Evolutionary conservation across 2,888 invertebrate genomes (phyloP), one percentile per base, ranked within the genome.

Genomic region (Oithona nana): DNA sequence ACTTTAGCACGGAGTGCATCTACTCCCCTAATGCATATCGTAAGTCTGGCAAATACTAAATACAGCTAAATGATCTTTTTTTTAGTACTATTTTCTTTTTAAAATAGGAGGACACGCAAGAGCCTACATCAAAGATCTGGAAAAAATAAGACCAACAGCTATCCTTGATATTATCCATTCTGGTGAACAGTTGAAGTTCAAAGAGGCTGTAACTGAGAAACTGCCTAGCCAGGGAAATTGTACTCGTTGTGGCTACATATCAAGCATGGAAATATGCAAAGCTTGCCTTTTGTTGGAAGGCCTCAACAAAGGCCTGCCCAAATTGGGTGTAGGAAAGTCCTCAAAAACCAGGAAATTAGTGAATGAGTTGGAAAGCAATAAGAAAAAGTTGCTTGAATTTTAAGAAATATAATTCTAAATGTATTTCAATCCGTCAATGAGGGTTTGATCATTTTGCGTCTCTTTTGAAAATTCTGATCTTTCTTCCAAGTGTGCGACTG

Each of bases 11-110:
- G 0, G 98, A 99, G 74, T 98, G 98, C 75, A 83, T 93, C 57
- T 98, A 95, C 76, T 90, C 97, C 1, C 98, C 98, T 0, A 93
- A 98, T 76, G 95, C 98, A 0, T 95, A 95, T 73, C 80, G 94
- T n/a, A n/a, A n/a, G n/a, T n/a, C n/a, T n/a, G n/a, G n/a, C n/a
- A n/a, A n/a, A n/a, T n/a, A n/a, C n/a, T n/a, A n/a, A n/a, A n/a
- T n/a, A n/a, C n/a, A n/a, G n/a, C n/a, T n/a, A n/a, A n/a, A n/a
- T n/a, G n/a, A n/a, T n/a, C n/a, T n/a, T n/a, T n/a, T n/a, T n/a
- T n/a, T n/a, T n/a, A n/a, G n/a, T n/a, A n/a, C n/a, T n/a, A n/a
- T n/a, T n/a, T n/a, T n/a, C n/a, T n/a, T n/a, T n/a, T n/a, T n/a
- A n/a, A n/a, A n/a, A n/a, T n/a, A n/a, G n/a, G n/a, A 69, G 93